Evolutionary conservation across 2,113 vertebrate genomes (phyloP).

Genomic region (Origma solitaria): DNA sequence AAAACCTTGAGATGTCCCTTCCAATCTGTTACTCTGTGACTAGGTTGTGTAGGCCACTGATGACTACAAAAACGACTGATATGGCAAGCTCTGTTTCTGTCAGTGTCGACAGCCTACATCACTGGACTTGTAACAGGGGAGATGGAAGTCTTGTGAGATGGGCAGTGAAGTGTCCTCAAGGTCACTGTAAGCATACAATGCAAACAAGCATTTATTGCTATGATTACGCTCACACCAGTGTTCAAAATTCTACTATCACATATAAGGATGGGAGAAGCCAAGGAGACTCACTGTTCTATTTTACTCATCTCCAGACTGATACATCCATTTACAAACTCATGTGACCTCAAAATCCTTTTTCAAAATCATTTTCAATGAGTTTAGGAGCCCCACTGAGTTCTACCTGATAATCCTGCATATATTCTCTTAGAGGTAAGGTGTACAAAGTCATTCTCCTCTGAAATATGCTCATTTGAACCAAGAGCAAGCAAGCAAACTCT

Average conservation of each 20-base stretch:
- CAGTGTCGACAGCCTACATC: neutral
- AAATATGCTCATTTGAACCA: neutral
- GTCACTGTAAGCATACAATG: neutral
- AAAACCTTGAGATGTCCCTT: neutral
- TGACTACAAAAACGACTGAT: neutral
- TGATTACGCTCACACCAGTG: neutral
- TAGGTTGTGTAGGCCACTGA: neutral
- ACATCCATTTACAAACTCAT: neutral
- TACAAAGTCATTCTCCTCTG: neutral
- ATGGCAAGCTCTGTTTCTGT: neutral
- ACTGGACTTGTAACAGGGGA: neutral
- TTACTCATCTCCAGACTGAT: neutral
- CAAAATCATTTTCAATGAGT: neutral
- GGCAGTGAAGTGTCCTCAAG: neutral
- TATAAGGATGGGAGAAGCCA: neutral
- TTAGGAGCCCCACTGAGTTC: neutral
- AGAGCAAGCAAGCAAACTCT: neutral
- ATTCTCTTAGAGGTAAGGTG: neutral
- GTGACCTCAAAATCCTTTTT: neutral
- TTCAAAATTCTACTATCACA: neutral
- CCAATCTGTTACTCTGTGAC: neutral
- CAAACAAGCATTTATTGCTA: neutral
- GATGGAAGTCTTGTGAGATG: neutral
- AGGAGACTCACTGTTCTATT: neutral
- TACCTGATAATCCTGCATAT: neutral